phyloP scores from a whole-genome alignment of 2,797 vertebrate species.

The Pyrocephalus nanus region DNA sequence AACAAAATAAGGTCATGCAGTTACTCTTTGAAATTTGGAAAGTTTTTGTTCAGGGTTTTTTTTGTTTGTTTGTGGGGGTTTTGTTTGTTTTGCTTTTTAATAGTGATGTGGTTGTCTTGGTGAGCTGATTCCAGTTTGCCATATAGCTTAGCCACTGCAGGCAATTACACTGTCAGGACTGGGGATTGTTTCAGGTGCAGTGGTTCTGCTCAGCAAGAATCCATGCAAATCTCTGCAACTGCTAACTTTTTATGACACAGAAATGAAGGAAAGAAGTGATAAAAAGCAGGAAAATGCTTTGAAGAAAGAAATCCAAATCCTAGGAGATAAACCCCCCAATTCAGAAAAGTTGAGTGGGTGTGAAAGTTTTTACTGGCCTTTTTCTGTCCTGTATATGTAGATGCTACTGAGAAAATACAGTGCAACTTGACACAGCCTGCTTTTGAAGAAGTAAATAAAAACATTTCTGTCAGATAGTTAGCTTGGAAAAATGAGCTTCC shows the following conservation, averaged over 20 bases:
- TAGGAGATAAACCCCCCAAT: background rate
- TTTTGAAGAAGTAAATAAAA: background rate
- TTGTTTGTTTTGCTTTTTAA: background rate
- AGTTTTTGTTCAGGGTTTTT: too few relatives aligned
- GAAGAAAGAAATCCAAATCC: background rate
- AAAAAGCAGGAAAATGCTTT: background rate
- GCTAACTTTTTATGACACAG: too few relatives aligned
- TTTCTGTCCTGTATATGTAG: background rate
- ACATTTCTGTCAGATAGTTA: background rate
- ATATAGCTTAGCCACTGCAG: background rate
- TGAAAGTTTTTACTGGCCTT: background rate
- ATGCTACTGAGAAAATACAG: background rate
- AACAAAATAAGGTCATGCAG: background rate
- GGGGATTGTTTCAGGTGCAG: background rate
- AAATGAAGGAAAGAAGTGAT: rapidly evolving
- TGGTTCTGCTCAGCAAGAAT: background rate
- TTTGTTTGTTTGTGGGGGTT: background rate
- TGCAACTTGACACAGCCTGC: background rate
- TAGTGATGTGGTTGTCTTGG: background rate
- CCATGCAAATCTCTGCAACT: rapidly evolving
- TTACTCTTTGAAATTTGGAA: background rate
- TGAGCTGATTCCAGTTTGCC: background rate
- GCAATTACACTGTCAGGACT: background rate
- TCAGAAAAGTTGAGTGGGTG: background rate
- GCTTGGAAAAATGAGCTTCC: background rate